phyloP scores from a whole-genome alignment of 2,113 vertebrate genomes.

The Maccullochella peelii region DNA sequence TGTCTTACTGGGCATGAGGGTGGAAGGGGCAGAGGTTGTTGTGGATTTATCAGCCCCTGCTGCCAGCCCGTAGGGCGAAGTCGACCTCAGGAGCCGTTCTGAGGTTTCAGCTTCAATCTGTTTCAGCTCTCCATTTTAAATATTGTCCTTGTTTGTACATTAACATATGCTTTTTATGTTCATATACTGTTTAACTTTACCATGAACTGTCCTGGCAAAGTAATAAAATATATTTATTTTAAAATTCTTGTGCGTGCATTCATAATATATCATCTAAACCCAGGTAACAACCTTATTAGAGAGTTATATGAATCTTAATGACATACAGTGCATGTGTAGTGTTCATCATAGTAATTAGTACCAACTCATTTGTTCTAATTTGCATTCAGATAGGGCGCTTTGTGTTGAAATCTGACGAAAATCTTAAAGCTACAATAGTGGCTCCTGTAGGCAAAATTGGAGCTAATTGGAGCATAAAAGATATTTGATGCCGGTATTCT shows the following conservation, averaged over 20 bases:
- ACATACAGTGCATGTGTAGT: not conserved
- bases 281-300: not conserved
- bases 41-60: conserved; percentile 4
- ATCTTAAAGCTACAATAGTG: not conserved
- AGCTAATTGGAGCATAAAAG: no score
- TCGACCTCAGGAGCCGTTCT: conserved; percentile 15
- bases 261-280: not conserved
- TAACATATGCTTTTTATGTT: conserved; percentile 99
- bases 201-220: conserved; percentile 98
- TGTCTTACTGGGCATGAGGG: conserved; percentile 26
- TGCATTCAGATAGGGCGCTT: not conserved
- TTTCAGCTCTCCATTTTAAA: conserved; percentile 91
- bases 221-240: conserved; percentile 99
- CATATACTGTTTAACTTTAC: conserved; percentile 98
- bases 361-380: not conserved
- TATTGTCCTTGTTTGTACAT: conserved; percentile 91
- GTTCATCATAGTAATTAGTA: not conserved
- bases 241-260: conserved; percentile 76
- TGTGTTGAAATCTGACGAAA: not conserved
- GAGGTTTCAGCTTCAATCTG: conserved; percentile 84
- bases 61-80: conserved; percentile 9
- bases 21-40: not conserved
- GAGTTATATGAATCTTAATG: not conserved
- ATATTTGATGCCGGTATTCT: no score
- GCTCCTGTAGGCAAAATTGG: no score